Conservation (phyloP, 2,113 vertebrate species). For the Porphyrio hochstetteri region DNA sequence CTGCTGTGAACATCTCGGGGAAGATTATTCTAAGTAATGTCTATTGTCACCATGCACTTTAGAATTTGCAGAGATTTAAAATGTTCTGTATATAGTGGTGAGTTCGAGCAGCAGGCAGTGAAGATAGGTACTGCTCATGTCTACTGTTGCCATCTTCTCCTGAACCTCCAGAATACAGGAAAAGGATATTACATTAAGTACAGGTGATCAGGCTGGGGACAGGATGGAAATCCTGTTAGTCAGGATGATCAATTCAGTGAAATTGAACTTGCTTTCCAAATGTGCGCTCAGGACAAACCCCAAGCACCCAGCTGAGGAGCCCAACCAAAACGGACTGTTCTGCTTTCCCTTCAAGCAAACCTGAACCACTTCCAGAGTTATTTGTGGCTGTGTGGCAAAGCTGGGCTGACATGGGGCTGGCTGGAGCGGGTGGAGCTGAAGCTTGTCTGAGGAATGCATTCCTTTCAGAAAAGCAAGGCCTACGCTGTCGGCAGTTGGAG, state of each 20-base stretch:
- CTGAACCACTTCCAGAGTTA: background rate
- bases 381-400: background rate
- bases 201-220: background rate
- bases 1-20: background rate
- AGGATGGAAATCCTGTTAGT: background rate
- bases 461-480: background rate
- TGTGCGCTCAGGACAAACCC: background rate
- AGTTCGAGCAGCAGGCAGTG: background rate
- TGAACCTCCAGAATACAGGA: background rate
- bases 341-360: background rate
- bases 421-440: rapidly evolving
- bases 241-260: background rate
- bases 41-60: background rate
- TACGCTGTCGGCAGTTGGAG: background rate
- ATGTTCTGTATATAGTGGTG: background rate
- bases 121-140: background rate
- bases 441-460: background rate
- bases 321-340: background rate
- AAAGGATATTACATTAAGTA: background rate
- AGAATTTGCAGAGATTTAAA: background rate
- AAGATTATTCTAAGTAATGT: background rate
- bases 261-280: background rate
- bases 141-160: background rate
- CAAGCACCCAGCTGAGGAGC: background rate
- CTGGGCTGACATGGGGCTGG: background rate